A percentile compares a stretch with the other conserved stretches of the same genome.
Conservation (phyloP, 2,888 invertebrate species). For the Dryococelus australis region DNA sequence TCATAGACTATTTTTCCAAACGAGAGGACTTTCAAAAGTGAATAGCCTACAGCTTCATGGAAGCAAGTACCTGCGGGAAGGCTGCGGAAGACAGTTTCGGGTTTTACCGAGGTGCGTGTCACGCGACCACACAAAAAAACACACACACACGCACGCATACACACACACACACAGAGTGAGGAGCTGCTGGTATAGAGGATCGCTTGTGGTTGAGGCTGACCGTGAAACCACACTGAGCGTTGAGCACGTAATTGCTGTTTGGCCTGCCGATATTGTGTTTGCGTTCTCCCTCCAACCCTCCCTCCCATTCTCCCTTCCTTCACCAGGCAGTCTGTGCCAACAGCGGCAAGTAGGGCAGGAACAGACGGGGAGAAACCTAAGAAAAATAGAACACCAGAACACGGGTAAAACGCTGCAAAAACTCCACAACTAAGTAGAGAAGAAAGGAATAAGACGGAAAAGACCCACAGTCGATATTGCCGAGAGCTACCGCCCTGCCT, state of each 20-base stretch:
- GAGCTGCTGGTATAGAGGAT: neutral
- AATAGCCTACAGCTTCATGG: too few relatives aligned
- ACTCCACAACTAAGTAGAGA: neutral
- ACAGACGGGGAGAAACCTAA: too few relatives aligned
- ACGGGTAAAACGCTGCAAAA: neutral
- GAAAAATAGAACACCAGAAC: too few relatives aligned
- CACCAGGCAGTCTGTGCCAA: neutral
- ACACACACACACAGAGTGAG: neutral
- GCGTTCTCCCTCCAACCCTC: neutral
- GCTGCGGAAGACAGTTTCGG: neutral
- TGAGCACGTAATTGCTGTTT: constrained; percentile 16
- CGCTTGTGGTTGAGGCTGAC: neutral
- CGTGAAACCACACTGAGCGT: neutral
- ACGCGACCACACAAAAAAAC: neutral
- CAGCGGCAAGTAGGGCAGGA: too few relatives aligned
- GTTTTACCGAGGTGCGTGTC: neutral
- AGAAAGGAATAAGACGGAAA: neutral
- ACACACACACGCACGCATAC: neutral
- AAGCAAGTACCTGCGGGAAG: too few relatives aligned
- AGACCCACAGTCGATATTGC: neutral
- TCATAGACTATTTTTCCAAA: too few relatives aligned
- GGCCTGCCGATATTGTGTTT: constrained; percentile 9
- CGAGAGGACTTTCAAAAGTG: too few relatives aligned
- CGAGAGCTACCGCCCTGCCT: neutral
- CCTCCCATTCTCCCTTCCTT: neutral